Percentiles rank a stretch among this genome's conserved stretches.
phyloP scores from a whole-genome alignment of 2,797 vertebrate species.

The Leptoclinus maculatus region DNA sequence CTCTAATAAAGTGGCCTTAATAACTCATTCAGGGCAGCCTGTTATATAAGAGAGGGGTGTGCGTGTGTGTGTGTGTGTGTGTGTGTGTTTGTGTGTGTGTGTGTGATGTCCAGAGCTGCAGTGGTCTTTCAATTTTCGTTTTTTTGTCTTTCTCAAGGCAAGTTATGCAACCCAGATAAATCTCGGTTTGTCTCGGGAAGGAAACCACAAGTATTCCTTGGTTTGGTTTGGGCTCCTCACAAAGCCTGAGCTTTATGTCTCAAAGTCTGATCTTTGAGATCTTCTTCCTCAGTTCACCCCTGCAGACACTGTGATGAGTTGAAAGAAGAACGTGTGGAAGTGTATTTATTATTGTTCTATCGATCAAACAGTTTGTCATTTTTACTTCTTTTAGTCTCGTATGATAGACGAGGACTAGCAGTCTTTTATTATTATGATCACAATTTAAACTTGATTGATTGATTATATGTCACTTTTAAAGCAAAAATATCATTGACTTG shows the following conservation, averaged over 20 bases:
- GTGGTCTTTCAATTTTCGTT: background rate
- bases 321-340: background rate
- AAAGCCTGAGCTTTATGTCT: background rate
- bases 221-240: background rate
- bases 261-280: background rate
- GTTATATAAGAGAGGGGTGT: constrained; percentile 60
- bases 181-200: constrained; percentile 11
- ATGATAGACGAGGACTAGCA: background rate
- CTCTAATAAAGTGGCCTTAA: constrained; percentile 67
- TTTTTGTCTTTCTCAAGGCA: constrained; percentile 20
- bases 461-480: background rate
- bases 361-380: background rate
- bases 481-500: too few relatives aligned
- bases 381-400: background rate
- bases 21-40: constrained; percentile 60
- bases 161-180: constrained; percentile 31
- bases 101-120: background rate
- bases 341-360: background rate
- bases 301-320: background rate
- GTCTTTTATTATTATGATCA: background rate
- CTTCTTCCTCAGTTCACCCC: background rate
- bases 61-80: background rate
- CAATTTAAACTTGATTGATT: background rate
- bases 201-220: constrained; percentile 7
- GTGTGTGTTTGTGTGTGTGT: constrained; percentile 1